Base-by-base conservation (phyloP, 2,888 invertebrate species). In the Dasypogon diadema region DNA sequence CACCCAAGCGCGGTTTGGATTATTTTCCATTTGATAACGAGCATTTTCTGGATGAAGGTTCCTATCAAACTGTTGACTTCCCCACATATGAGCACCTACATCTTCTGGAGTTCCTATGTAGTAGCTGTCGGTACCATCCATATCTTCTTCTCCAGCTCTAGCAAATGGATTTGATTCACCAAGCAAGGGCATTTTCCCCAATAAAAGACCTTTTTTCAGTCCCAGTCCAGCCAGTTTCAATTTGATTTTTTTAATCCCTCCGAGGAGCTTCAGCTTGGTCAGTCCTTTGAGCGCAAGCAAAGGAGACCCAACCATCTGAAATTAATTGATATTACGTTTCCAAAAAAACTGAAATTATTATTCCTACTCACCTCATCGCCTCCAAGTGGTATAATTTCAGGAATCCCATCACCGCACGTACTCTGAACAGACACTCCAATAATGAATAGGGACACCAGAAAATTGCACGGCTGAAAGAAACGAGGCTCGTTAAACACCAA, bases 101-200 rank as follows among this genome's bases (percentile, higher is more conserved):
- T 54, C 54, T 18, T 70, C 70, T 26, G 70, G 70, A 12, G 54
- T 22, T 30, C 54, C 70, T 12, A 54, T 21, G 18, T 54, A 70
- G 30, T 70, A 70, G 16, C 12, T 34, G 14, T 48, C 68, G 8
- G 48, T 68, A 14, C 51, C 68, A 26, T 70, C 70, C 30, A 51
- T 30, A 24, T 24, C 51, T 68, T 68, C 16, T 8, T 30, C 68
- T 12, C 46, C 51, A 8, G 12, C 22, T 18, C 22, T 18, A 2
- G n/a, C 22, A 54, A 54, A 54, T 54, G 70, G 70, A 34, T 70
- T 70, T 5, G 30, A 18, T 51, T 30, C 18, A 22, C 26, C 70
- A 26, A 70, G 54, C n/a, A 42, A 65, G 12, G 65, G 65, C 6
- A 70, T 16, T 21, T 70, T 70, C 12, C 46, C 30, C 30, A 70